Base-by-base conservation (phyloP, 2,888 invertebrate genomes). In the Athetis lepigone region DNA sequence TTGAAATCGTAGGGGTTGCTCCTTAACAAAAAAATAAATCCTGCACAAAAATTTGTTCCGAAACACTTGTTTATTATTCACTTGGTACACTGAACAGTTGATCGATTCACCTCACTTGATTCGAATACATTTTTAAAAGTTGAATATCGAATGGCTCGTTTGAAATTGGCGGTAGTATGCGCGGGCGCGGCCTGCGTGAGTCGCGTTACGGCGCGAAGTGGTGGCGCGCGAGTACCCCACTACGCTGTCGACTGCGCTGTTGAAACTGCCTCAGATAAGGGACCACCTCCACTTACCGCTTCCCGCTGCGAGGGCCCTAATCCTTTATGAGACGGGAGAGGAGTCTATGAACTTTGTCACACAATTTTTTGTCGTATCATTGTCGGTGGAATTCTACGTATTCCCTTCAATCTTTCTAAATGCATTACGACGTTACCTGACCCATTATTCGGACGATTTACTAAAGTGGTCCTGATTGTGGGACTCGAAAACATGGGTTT, bases 261-360 rank as follows among this genome's bases (percentile, higher is more conserved):
- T 82, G 87, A 88, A 91, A 90, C 88, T 77, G 85, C 83, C 86
- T 79, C 83, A 90, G 93, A 93, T 93, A 93, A 93, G 92, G 92
- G 92, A 89, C 89, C 87, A 86, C 85, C 86, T 84, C 88, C 83
- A 85, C 84, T 85, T 80, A 79, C 80, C 86, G 86, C 87, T 86
- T 90, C 92, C 92, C 90, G 90, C 88, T 84, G 87, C 77, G 89
- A 87, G 83, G 88, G 81, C 89, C 87, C 90, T 90, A 91, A 92
- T 91, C 90, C 90, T 90, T 90, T 88, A 80, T 70, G 76, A 70
- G 68, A 62, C 70, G 69, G 67, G 79, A 83, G 77, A 83, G 78
- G 85, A 88, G 90, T 89, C 90, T 90, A 90, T 88, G 89, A 91
- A 91, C 90, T 88, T 88, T 89, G 88, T 86, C 83, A 84, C 82